Evolutionary conservation across 2,113 vertebrate species (phyloP), one percentile per base, ranked within the genome.

Genomic region (Cinclus cinclus): DNA sequence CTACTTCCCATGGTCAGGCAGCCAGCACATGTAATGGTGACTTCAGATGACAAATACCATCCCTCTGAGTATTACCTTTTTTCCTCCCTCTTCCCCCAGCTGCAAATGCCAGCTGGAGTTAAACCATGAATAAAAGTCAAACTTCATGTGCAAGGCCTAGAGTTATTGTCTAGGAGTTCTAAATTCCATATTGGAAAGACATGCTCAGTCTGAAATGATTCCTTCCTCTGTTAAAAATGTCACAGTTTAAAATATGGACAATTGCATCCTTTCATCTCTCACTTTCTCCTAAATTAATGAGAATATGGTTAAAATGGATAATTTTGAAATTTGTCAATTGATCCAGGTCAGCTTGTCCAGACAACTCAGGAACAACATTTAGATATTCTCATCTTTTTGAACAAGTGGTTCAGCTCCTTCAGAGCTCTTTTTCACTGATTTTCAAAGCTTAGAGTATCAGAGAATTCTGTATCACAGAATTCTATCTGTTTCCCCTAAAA

Each of bases 11-110:
- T 55, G 19, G 27, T 3, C 2, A 2, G 30, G 11, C n/a, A 68
- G 30, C n/a, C 31, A 80, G 37, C 15, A 37, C 41, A 33, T 0
- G 0, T 18, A 19, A 14, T 17, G 3, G 31, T 47, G 55, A 62
- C 31, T 68, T 80, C 53, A 13, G 23, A 42, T 68, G 47, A 15
- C 7, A 42, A 80, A 42, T 11, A 21, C 4, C 25, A 37, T 9
- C 22, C 35, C 7, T 47, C 8, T 47, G 15, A 42, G 16, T 14
- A 22, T 55, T 74, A 31, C 6, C 1, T 13, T 39, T 17, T 53
- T 23, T 10, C 22, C 15, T 33, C 9, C 47, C 33, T 28, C 35
- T 86, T 68, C 15, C 19, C 4, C 11, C 13, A 37, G 35, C 13
- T 74, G 50, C 28, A 49, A 28, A 37, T 15, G 15, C 18, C 22